Base-by-base conservation (phyloP, 2,888 invertebrate species). In the Mongoloraphidia duomilia region DNA sequence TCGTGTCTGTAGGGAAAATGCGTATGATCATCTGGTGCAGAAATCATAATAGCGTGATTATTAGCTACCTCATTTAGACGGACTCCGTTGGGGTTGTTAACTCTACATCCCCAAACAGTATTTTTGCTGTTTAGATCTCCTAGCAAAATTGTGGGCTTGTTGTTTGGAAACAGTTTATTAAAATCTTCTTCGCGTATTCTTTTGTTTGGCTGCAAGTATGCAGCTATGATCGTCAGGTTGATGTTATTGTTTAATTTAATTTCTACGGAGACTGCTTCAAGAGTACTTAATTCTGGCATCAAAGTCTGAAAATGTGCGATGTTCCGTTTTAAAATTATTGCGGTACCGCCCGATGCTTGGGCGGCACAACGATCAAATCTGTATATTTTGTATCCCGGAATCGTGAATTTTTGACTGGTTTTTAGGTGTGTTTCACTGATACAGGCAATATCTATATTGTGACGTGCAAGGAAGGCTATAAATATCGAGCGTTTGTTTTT, bases 111-210 rank as follows among this genome's bases (percentile, higher is more conserved):
- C 50, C 52, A 51, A 38, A 34, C 12, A n/a, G 9, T 40, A 33
- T 48, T 46, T 43, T 52, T 52, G 17, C 50, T 34, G 34, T 52
- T 51, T 43, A 52, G 12, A 41, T 52, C 49, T 34, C 49, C 49
- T 44, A 52, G 12, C 10, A 49, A 34, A 46, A 51, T 11, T 38
- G 39, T 47, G 35, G 34, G 47, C 26, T 13, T n/a, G 14, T 26
- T 34, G 51, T 44, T 33, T 53, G 51, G n/a, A n/a, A n/a, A 9
- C 42, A 34, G 39, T 52, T n/a, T n/a, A n/a, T n/a, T n/a, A n/a
- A n/a, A n/a, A n/a, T n/a, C n/a, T n/a, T n/a, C n/a, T n/a, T n/a
- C 50, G 9, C 42, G 5, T 44, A 52, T 9, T 41, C 44, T 50
- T 13, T 39, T 41, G 35, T 48, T 52, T 42, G 53, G 48, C 41